Evolutionary conservation across 2,888 invertebrate species (phyloP), one percentile per base, ranked within the genome.

Genomic region (Hoplodrina blanda): DNA sequence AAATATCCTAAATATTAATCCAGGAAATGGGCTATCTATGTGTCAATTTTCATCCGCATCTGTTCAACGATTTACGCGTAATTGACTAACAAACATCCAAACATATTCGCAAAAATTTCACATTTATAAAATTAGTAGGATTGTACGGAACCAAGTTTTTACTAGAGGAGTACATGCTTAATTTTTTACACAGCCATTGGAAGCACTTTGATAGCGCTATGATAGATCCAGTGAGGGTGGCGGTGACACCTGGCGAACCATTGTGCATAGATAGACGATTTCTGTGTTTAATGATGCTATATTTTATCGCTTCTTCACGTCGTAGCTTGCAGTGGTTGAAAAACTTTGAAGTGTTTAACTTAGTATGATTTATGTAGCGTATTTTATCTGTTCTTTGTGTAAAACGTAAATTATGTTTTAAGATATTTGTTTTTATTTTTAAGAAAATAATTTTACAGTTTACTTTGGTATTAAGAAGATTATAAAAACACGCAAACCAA

Each of bases 161-260:
- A 54, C 13, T 17, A 65, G 30, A 55, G 61, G 64, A 69, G 20
- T n/a, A 66, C 66, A 79, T 73, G 59, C 69, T 75, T 77, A 74
- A 80, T 76, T 79, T 84, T 85, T 84, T 85, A 63, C 72, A 73
- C 33, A 62, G 61, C 78, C 81, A 79, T 61, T 82, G 82, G 79
- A 54, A 80, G 78, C 73, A 50, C 67, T 70, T 79, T 80, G 88
- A 87, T 85, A 85, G 69, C 84, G 72, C 44, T 71, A 82, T 90
- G 90, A 90, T 88, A 85, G 90, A 90, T 90, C 84, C 76, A 75
- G 68, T n/a, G 52, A 73, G 84, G 87, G 85, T 88, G 89, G 62
- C 53, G 70, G 75, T 85, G 87, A 87, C 85, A 85, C 84, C 82
- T 80, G 87, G 79, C 72, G 76, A 65, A 71, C 75, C 78, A 80